phyloP scores from a whole-genome alignment of 1,140 invertebrate species.

The Holcopasites calliopsidis region DNA sequence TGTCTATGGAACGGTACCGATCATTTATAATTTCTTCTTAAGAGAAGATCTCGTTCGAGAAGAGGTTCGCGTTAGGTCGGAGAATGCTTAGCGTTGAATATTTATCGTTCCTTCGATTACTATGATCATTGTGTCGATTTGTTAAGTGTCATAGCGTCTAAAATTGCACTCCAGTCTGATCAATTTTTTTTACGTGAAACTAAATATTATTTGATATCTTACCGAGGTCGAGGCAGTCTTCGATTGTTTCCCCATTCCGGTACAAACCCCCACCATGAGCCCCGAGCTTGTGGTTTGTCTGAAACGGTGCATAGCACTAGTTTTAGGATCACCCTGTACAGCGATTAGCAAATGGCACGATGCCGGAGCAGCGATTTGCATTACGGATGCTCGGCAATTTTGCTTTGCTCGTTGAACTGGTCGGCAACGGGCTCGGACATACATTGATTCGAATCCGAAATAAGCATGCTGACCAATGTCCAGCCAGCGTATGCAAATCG shows the following conservation, averaged over 20 bases:
- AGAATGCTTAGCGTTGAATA: slow-evolving; percentile 3
- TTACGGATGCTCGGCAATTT: slow-evolving; percentile 20
- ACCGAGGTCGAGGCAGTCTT: not conserved
- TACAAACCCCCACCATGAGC: not conserved
- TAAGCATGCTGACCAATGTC: slow-evolving; percentile 71
- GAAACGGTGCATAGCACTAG: too few relatives aligned
- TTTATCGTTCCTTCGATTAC: too few relatives aligned
- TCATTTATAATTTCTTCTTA: too few relatives aligned
- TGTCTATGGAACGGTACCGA: not conserved
- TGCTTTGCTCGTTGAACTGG: slow-evolving; percentile 31
- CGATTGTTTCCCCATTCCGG: not conserved
- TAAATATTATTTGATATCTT: slow-evolving; percentile 27
- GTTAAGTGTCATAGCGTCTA: too few relatives aligned
- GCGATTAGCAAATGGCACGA: not conserved
- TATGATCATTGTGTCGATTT: too few relatives aligned
- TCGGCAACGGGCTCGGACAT: slow-evolving; percentile 20
- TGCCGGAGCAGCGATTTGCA: not conserved
- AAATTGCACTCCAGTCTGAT: too few relatives aligned
- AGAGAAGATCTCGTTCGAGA: not conserved
- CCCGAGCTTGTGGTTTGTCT: too few relatives aligned
- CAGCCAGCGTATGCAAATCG: slow-evolving; percentile 65
- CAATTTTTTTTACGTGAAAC: not conserved
- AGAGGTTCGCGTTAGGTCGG: not conserved
- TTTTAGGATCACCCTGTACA: not conserved
- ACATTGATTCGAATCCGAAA: slow-evolving; percentile 67